Conservation (phyloP, 2,113 vertebrate genomes). For the Pan troglodytes region NHGRI_mPanTro3-v2.1_pri NC_072414.2:65999501-66000000, state of each 20-base stretch:
- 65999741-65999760: neutral
- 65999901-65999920: neutral
- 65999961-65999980: neutral
- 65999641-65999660: neutral
- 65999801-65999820: neutral
- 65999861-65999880: neutral
- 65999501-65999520: neutral
- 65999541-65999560: neutral
- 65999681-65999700: neutral
- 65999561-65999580: neutral
- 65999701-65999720: neutral
- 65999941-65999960: neutral
- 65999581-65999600: neutral
- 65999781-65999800: neutral
- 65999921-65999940: neutral
- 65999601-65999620: neutral
- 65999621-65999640: neutral
- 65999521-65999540: neutral
- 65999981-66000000: neutral
- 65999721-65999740: neutral
- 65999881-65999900: neutral
- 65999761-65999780: neutral
- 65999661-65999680: neutral
- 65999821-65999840: neutral
- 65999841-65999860: neutral